These are phyloP conservation scores for Smithornis capensis DNA, from an alignment of 2,113 vertebrate species.

Conservation along the genomic window DNA sequence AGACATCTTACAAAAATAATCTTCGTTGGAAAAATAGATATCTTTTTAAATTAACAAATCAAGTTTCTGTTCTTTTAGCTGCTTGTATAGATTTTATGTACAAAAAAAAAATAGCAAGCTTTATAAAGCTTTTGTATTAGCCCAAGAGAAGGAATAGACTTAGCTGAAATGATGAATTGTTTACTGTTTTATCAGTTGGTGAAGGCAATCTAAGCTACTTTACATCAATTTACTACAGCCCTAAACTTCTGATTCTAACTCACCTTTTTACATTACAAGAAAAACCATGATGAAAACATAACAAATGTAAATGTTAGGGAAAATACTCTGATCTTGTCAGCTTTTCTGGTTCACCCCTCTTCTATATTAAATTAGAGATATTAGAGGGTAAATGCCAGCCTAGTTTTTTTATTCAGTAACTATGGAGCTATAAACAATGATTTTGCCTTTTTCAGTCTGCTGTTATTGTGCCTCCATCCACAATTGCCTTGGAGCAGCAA, in stretches of 20 bases:
- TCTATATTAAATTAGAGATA: background rate
- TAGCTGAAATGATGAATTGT: background rate
- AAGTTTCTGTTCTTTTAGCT: background rate
- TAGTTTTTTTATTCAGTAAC: background rate
- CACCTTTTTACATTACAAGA: background rate
- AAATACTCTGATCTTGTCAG: background rate
- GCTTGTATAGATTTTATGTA: background rate
- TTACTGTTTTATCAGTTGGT: background rate
- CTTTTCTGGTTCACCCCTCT: background rate
- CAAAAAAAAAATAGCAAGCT: background rate
- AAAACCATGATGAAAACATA: background rate
- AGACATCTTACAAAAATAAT: background rate
- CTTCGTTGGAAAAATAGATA: background rate
- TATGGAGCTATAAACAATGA: background rate
- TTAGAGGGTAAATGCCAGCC: background rate
- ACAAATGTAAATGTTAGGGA: background rate
- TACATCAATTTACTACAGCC: background rate
- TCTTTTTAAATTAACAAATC: background rate
- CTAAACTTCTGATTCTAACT: background rate
- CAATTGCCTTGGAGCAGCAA: background rate
- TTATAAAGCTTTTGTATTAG: background rate
- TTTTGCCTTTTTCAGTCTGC: background rate
- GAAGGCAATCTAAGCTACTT: background rate
- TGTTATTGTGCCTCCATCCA: background rate
- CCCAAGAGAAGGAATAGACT: background rate